Base-by-base conservation (phyloP, 92 coral and sea anemone genomes). In the Parazoanthus darwini region DNA sequence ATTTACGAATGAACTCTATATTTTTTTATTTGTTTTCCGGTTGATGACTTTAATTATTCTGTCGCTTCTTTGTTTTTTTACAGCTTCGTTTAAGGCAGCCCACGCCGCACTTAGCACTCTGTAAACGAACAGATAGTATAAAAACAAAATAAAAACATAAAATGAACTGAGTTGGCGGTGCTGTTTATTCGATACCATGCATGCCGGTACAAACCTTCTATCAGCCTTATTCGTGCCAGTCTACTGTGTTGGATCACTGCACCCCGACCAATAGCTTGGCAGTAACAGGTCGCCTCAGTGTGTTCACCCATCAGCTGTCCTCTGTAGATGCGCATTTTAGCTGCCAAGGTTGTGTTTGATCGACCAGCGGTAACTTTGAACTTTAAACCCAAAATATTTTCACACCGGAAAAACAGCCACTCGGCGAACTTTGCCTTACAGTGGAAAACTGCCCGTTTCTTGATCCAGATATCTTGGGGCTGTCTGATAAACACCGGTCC, bases 181-280 rank as follows among this genome's bases (percentile, higher is more conserved):
- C 58, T 54, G 18, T 11, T 14, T 54, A 54, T 54, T 63, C 70
- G 70, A 63, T 20, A 22, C 16, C 70, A 54, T 51, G 13, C 68
- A 22, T 74, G 22, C 1, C 56, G 22, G 0, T 77, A 77, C 51
- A 43, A 58, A 81, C 85, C 85, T 59, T 81, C 14, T 59, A 33
- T 38, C 85, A 58, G 73, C 8, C 22, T 22, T 56, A 81, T 56
- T 63, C 85, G 85, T 23, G 68, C 85, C 72, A 63, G 43, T 81
- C 85, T 59, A 38, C 85, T 81, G 35, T 81, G 42, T 14, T 59
- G 42, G 85, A 81, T 37, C 50, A 37, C 36, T 81, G 85, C 85
- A 74, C 73, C 85, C 72, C 50, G 44, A 58, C 85, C 85, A 63
- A 81, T 81, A 3, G 85, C 85, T 20, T 81, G 74, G 29, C 85